Base-by-base conservation (phyloP, 2,797 vertebrate species). In the Pseudochromis fuscus region DNA sequence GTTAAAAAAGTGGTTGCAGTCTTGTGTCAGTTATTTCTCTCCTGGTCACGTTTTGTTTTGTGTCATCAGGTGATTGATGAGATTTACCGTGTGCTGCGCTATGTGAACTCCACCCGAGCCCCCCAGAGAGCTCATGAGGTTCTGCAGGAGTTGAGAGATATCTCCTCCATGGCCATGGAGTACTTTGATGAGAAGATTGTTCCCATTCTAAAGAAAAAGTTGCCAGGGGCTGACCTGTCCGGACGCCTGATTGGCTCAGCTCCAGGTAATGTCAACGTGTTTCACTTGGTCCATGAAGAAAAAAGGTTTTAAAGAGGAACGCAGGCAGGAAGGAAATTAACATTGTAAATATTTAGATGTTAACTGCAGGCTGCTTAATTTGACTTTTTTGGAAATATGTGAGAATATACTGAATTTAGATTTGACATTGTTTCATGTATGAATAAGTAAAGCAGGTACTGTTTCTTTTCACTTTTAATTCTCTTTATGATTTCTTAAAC, bases 111-210 rank as follows among this genome's bases (percentile, higher is more conserved):
- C 66, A 99, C 98, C 37, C 94, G 97, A 81, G 96, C 98, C 24
- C 98, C 98, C 18, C 98, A 99, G 89, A 93, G 98, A 80, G 98
- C 98, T 84, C 98, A 99, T 24, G 98, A 99, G 91, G 98, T 99
- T 2, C 94, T 99, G 72, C 98, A 99, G 85, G 98, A 99, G 91
- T 85, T 99, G 77, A 93, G 98, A 84, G 98, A 99, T 56, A 99
- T 99, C 86, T 99, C 98, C 44, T 99, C 98, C 83, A 99, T 99
- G 98, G 98, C 98, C 73, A 99, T 99, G 98, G 98, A 99, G 87
- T 99, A 99, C 91, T 99, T 99, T 62, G 98, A 99, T 60, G 98
- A 99, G 85, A 99, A 99, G 92, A 99, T 99, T 16, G 98, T 99
- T 79, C 97, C 98, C 63, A 96, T 99, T 82, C 94, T 99, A 60